Conservation (phyloP, 1,140 invertebrate genomes). For the Galendromus occidentalis region DNA sequence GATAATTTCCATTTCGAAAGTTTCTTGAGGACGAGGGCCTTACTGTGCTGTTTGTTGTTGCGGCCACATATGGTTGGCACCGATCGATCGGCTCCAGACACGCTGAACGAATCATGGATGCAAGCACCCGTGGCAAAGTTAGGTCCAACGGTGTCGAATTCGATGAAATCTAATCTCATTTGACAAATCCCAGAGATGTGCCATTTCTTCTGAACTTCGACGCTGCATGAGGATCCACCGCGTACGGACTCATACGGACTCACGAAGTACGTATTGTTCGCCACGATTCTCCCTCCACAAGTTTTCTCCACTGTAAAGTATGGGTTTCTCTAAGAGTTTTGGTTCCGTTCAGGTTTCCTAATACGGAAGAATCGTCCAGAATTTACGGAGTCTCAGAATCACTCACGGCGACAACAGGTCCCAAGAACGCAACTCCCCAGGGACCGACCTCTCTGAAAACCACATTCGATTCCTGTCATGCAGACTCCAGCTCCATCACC, state of each 20-base stretch:
- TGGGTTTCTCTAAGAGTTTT: not conserved
- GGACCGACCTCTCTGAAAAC: not conserved
- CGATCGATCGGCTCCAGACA: not conserved
- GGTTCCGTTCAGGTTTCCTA: not conserved
- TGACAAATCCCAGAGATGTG: not conserved
- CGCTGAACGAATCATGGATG: not conserved
- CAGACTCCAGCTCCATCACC: not conserved
- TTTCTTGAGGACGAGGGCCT: not conserved
- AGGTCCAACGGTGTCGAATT: not conserved
- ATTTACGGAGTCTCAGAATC: not conserved
- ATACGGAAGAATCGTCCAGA: not conserved
- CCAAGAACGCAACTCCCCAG: not conserved
- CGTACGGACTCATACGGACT: not conserved
- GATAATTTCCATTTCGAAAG: no score
- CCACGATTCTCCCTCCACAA: not conserved
- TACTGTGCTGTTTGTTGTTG: not conserved
- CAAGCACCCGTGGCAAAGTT: not conserved
- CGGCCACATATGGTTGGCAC: not conserved
- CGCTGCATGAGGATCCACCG: not conserved
- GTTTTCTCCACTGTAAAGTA: not conserved
- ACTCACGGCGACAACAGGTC: not conserved
- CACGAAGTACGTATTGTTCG: not conserved
- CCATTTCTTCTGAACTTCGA: constrained; percentile 1
- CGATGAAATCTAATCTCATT: not conserved
- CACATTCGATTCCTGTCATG: not conserved